Evolutionary conservation across 2,888 invertebrate genomes (phyloP).

Genomic region (Stegana nigrithorax): DNA sequence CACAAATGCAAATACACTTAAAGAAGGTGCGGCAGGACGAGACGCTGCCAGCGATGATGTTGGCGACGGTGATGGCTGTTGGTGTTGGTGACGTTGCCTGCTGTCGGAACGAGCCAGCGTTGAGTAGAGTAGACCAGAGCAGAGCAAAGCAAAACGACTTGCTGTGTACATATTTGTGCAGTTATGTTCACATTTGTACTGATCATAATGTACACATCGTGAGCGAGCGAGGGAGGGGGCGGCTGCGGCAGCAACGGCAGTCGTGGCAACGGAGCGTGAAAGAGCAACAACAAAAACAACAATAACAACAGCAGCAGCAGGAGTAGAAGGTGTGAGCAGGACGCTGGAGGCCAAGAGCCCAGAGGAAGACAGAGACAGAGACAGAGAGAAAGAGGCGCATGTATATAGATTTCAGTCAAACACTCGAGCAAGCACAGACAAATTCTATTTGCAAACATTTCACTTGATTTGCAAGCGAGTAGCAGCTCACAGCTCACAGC

Average conservation of each 20-base stretch:
- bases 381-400: conserved; percentile 35
- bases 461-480: conserved; percentile 67
- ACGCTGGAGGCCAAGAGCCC: too few relatives aligned
- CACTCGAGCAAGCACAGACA: conserved; percentile 67
- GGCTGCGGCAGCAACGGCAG: too few relatives aligned
- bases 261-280: conserved; percentile 24
- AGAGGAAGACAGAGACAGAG: conserved; percentile 15
- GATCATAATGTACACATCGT: conserved; percentile 65
- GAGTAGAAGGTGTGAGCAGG: too few relatives aligned
- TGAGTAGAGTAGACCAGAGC: conserved; percentile 15
- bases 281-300: conserved; percentile 12
- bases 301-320: conserved; percentile 9
- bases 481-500: too few relatives aligned
- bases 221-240: too few relatives aligned
- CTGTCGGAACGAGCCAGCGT: conserved; percentile 1
- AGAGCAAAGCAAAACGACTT: conserved; percentile 47
- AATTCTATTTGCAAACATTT: conserved; percentile 68
- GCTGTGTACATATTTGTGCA: conserved; percentile 66
- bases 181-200: conserved; percentile 67
- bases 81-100: conserved; percentile 11
- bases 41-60: conserved; percentile 1
- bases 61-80: conserved; percentile 28
- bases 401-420: conserved; percentile 63
- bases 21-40: conserved; percentile 3
- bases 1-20: conserved; percentile 46